Base-by-base conservation (phyloP, 2,888 invertebrate species). In the Cremastinae sp. region DNA sequence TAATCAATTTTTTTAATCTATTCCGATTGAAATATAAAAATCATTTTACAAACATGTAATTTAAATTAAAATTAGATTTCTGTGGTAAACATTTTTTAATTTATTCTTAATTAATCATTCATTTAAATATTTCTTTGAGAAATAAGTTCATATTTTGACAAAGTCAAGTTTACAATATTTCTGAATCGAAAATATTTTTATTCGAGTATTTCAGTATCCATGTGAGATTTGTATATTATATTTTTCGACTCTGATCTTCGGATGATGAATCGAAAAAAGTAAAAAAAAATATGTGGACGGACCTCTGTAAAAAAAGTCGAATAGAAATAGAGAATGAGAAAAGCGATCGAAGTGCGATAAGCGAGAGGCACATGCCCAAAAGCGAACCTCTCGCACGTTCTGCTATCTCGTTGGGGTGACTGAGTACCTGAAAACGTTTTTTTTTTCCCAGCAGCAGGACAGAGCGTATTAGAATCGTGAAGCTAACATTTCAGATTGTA, bases 401-500 rank as follows among this genome's bases (percentile, higher is more conserved):
- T 7, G 43, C 37, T 70, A 41, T 61, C 51, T 59, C 61, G 51
- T 45, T 58, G 72, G 80, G 78, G 80, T 80, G 80, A 80, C 80
- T 68, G 73, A 78, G 77, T 80, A 80, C 80, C 80, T 80, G 80
- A 77, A 79, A 79, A 72, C 8, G 28, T 28, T 28, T 18, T 56
- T 71, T 72, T 69, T 73, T 64, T 59, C 69, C 70, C 65, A 75
- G 65, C 71, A 55, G 55, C 66, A 22, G 58, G 49, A 68, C 49
- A 73, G 61, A 70, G 55, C 39, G 45, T 62, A 69, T 59, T 53
- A 51, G 75, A 43, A 28, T 51, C 37, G 61, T 22, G 65, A 20
- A 16, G 41, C 58, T 53, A 45, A 35, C 41, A 70, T 22, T 51
- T 64, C 22, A 58, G 69, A 14, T 68, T 14, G 12, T 12, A n/a